A percentile compares a stretch with the other conserved stretches of the same genome.
Conservation (phyloP, 2,113 vertebrate genomes). For the Parotia lawesii region DNA sequence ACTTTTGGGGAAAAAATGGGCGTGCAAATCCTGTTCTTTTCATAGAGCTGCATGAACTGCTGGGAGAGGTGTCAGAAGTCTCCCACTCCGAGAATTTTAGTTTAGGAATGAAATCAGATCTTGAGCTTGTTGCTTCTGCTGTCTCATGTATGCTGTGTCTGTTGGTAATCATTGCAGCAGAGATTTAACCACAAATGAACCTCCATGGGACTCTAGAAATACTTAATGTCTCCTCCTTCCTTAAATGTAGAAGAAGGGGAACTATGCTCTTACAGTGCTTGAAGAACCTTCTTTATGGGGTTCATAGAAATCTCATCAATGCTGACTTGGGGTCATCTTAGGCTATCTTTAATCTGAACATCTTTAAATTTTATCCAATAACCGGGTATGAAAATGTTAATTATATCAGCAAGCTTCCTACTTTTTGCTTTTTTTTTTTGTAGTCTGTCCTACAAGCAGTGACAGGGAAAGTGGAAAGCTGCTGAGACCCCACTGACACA, state of each 20-base stretch:
- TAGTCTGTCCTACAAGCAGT: not conserved
- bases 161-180: not conserved
- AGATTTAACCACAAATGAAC: not conserved
- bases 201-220: not conserved
- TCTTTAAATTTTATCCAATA: not conserved
- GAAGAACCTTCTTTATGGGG: not conserved
- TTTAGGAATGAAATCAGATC: not conserved
- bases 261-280: not conserved
- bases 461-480: not conserved
- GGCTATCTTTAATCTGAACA: not conserved
- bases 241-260: not conserved
- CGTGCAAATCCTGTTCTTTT: not conserved
- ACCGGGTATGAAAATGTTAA: not conserved
- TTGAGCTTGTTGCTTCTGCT: not conserved
- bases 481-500: not conserved
- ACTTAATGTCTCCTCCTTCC: not conserved
- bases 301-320: not conserved
- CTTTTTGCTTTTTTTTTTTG: not conserved
- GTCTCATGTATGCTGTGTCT: not conserved
- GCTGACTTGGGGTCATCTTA: not conserved
- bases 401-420: not conserved
- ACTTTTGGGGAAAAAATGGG: not conserved
- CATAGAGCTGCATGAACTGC: not conserved
- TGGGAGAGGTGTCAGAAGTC: not conserved
- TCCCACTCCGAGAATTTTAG: not conserved